Percentiles rank a stretch among this genome's conserved stretches.
Conservation (phyloP, 1,140 invertebrate genomes). For the Ceratina japonica region DNA sequence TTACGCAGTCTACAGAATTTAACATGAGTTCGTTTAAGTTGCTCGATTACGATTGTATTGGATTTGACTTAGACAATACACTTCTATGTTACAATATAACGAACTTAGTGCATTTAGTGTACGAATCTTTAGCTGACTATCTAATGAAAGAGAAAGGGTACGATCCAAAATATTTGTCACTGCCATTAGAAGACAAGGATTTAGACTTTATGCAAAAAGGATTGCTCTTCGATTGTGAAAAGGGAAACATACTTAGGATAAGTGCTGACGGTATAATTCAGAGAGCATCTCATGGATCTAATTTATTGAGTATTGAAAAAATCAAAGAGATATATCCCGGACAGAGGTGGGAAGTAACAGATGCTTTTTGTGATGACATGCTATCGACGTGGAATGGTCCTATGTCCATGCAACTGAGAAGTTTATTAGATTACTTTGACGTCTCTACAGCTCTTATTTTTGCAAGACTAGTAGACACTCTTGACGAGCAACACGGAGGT, state of each 20-base stretch:
- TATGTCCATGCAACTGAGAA: slow-evolving; percentile 81
- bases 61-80: slow-evolving; percentile 91
- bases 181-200: slow-evolving; percentile 80
- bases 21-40: slow-evolving; percentile 79
- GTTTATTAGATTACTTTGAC: slow-evolving; percentile 89
- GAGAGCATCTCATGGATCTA: slow-evolving; percentile 86
- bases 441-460: slow-evolving; percentile 84
- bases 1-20: not conserved
- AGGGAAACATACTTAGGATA: slow-evolving; percentile 87
- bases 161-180: slow-evolving; percentile 77
- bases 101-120: slow-evolving; percentile 83
- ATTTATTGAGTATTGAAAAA: slow-evolving; percentile 80
- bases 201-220: slow-evolving; percentile 87
- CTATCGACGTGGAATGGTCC: slow-evolving; percentile 83
- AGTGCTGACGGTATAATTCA: slow-evolving; percentile 82
- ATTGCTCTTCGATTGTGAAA: slow-evolving; percentile 86
- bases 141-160: slow-evolving; percentile 84
- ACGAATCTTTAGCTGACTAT: slow-evolving; percentile 82
- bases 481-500: slow-evolving; percentile 81
- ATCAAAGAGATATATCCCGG: slow-evolving; percentile 83
- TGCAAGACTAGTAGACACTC: slow-evolving; percentile 85
- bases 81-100: slow-evolving; percentile 85
- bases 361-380: slow-evolving; percentile 80
- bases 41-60: slow-evolving; percentile 87
- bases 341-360: slow-evolving; percentile 81